These are phyloP conservation scores for Melinopterus prodromus DNA, from an alignment of 2,888 invertebrate genomes.

Conservation along the genomic window DNA sequence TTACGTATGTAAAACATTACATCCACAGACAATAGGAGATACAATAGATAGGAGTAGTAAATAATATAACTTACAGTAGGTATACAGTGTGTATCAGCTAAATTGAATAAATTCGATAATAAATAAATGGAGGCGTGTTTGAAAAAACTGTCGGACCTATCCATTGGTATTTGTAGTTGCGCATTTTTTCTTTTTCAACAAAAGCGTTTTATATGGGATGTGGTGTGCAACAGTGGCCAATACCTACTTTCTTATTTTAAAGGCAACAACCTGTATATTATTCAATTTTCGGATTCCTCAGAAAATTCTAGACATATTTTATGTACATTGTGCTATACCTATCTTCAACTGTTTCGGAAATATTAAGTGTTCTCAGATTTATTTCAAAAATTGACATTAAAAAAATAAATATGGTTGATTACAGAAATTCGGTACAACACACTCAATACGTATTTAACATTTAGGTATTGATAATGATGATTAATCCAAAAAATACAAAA, in stretches of 20 bases:
- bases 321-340: too few relatives aligned
- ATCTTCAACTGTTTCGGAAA: too few relatives aligned
- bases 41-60: too few relatives aligned
- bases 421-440: background rate
- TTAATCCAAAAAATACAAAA: too few relatives aligned
- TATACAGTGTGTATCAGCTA: background rate
- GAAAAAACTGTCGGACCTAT: too few relatives aligned
- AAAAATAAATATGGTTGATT: background rate
- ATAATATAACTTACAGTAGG: background rate
- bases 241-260: background rate
- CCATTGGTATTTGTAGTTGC: too few relatives aligned
- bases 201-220: background rate
- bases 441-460: constrained; percentile 1
- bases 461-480: background rate
- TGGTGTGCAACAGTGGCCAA: background rate
- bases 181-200: background rate
- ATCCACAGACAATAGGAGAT: too few relatives aligned
- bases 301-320: too few relatives aligned
- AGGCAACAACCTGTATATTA: background rate
- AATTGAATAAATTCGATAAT: background rate
- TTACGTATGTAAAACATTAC: too few relatives aligned
- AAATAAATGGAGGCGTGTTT: too few relatives aligned
- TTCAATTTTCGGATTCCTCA: background rate
- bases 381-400: background rate
- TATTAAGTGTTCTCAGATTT: too few relatives aligned